Percentiles rank a stretch among this genome's conserved stretches.
Evolutionary conservation across 2,113 vertebrate species (phyloP).

Genomic region (Dasypus novemcinctus): DNA sequence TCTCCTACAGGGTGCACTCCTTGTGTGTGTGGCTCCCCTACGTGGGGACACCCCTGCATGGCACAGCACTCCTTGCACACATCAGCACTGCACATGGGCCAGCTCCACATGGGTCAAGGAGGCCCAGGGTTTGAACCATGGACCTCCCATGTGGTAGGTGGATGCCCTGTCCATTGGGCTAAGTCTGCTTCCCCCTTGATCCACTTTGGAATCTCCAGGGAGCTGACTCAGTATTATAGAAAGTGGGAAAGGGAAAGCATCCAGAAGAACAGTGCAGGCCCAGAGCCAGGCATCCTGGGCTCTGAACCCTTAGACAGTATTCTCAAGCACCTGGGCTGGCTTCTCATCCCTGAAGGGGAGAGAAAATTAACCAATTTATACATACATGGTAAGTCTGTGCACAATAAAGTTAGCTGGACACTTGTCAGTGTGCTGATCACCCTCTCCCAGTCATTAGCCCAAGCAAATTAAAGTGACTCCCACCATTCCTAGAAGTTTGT

Average conservation of each 20-base stretch:
- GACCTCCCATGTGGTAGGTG: too few relatives aligned
- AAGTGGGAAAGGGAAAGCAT: neutral
- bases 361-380: neutral
- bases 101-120: too few relatives aligned
- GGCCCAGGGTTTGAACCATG: too few relatives aligned
- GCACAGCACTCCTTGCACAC: too few relatives aligned
- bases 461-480: neutral
- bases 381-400: neutral
- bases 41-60: too few relatives aligned
- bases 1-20: too few relatives aligned
- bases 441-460: neutral
- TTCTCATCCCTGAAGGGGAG: neutral
- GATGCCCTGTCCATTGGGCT: too few relatives aligned
- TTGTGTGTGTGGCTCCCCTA: too few relatives aligned
- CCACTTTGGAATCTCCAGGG: neutral
- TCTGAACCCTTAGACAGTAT: fast-evolving
- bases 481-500: neutral
- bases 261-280: neutral
- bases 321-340: neutral
- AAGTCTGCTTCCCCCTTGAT: too few relatives aligned
- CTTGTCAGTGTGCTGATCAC: neutral
- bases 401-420: neutral
- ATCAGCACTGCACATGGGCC: too few relatives aligned
- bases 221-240: fast-evolving
- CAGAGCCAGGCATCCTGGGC: fast-evolving